These are phyloP conservation scores for Augiades crinisus DNA, from an alignment of 2,888 invertebrate species.

Conservation along the genomic window DNA sequence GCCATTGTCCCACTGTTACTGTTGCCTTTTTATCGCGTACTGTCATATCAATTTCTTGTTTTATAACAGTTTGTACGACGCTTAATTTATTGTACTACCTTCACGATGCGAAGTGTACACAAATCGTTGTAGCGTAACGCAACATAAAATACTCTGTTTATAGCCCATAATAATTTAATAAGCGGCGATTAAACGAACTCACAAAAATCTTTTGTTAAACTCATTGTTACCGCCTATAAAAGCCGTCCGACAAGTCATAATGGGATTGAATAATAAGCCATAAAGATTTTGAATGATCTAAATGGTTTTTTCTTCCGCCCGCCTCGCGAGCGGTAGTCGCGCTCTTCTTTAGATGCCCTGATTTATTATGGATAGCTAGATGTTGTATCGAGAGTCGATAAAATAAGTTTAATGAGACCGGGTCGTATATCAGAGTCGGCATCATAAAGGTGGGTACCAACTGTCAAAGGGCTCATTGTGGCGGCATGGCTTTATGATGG, in stretches of 20 bases:
- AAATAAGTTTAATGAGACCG: slow-evolving; percentile 75
- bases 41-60: slow-evolving; percentile 2
- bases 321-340: slow-evolving; percentile 55
- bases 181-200: slow-evolving; percentile 57
- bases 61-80: slow-evolving; percentile 5
- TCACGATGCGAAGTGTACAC: slow-evolving; percentile 14
- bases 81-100: slow-evolving; percentile 7
- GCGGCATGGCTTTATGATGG: slow-evolving; percentile 75
- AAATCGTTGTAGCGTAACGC: slow-evolving; percentile 39
- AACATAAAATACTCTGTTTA: slow-evolving; percentile 45
- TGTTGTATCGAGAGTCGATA: slow-evolving; percentile 70
- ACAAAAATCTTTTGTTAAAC: slow-evolving; percentile 60
- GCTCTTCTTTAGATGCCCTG: slow-evolving; percentile 58
- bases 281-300: slow-evolving; percentile 74
- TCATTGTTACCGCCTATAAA: slow-evolving; percentile 70
- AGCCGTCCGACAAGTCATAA: slow-evolving; percentile 70
- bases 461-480: slow-evolving; percentile 79
- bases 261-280: slow-evolving; percentile 75
- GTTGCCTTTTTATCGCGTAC: slow-evolving; percentile 28
- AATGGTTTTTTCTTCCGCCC: slow-evolving; percentile 67
- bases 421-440: slow-evolving; percentile 74
- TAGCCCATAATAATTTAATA: slow-evolving; percentile 62
- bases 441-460: slow-evolving; percentile 75
- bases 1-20: slow-evolving; percentile 42
- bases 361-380: slow-evolving; percentile 67